Conservation (phyloP, 2,113 vertebrate species). For the Irena cyanogastra region DNA sequence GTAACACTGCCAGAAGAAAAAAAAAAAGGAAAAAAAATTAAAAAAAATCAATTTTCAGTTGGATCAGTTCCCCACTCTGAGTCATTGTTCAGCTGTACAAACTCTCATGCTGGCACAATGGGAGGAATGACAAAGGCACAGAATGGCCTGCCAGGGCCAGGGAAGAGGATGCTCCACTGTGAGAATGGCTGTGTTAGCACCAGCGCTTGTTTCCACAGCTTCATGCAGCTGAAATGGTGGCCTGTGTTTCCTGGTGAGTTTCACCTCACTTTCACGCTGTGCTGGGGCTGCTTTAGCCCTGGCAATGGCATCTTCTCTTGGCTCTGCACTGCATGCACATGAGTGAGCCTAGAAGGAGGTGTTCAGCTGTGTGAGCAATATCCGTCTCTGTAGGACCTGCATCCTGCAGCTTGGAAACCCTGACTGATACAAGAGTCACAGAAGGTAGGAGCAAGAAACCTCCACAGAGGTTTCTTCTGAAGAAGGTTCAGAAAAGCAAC, state of each 20-base stretch:
- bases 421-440: neutral
- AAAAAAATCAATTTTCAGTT: neutral
- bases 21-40: neutral
- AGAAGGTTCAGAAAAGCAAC: neutral
- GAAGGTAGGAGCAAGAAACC: neutral
- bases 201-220: neutral
- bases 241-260: neutral
- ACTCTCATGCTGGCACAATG: conserved; percentile 10
- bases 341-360: neutral
- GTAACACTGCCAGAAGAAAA: neutral
- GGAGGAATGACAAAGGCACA: neutral
- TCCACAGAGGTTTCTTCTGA: neutral
- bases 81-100: conserved; percentile 34
- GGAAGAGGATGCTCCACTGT: neutral
- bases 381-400: neutral
- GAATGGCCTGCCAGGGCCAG: neutral
- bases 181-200: neutral
- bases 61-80: neutral
- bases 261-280: neutral
- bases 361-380: neutral
- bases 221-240: neutral
- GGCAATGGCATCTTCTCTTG: neutral
- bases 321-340: accelerated
- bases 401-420: neutral
- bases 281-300: neutral